Conservation (phyloP, 2,113 vertebrate genomes). For the Calyptomena viridis region DNA sequence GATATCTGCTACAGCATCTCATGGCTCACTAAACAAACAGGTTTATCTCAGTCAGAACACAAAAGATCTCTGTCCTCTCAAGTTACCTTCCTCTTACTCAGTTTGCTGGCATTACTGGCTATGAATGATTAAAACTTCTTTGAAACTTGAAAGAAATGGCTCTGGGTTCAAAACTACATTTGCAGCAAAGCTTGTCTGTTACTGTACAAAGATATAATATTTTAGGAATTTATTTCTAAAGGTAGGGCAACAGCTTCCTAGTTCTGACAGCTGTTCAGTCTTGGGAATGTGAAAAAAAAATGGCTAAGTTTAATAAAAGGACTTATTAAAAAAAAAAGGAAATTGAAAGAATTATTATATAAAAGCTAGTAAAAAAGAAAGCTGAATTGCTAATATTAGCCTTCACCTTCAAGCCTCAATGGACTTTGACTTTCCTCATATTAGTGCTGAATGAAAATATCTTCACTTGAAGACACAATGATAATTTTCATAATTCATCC, state of each 20-base stretch:
- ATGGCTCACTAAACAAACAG: background rate
- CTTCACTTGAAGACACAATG: conserved; percentile 27
- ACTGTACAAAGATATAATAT: background rate
- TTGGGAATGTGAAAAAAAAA: background rate
- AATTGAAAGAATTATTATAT: background rate
- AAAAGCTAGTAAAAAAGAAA: background rate
- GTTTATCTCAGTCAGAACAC: background rate
- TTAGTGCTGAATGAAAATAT: conserved; percentile 17
- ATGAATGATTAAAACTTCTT: background rate
- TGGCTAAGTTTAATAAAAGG: background rate
- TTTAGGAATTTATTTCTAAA: background rate
- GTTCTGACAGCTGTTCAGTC: background rate
- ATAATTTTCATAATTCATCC: conserved; percentile 6
- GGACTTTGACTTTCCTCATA: background rate
- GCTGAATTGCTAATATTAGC: background rate
- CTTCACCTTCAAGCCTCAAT: conserved; percentile 1
- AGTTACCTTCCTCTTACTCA: background rate
- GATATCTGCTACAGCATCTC: background rate
- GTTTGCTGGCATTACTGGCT: background rate
- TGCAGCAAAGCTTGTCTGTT: background rate
- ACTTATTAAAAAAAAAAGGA: background rate
- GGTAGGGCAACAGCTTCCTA: background rate
- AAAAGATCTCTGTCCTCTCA: background rate
- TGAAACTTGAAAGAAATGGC: background rate
- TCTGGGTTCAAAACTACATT: background rate